These are phyloP conservation scores for Frankliniella fusca DNA, from an alignment of 2,888 invertebrate genomes.

Conservation along the genomic window DNA sequence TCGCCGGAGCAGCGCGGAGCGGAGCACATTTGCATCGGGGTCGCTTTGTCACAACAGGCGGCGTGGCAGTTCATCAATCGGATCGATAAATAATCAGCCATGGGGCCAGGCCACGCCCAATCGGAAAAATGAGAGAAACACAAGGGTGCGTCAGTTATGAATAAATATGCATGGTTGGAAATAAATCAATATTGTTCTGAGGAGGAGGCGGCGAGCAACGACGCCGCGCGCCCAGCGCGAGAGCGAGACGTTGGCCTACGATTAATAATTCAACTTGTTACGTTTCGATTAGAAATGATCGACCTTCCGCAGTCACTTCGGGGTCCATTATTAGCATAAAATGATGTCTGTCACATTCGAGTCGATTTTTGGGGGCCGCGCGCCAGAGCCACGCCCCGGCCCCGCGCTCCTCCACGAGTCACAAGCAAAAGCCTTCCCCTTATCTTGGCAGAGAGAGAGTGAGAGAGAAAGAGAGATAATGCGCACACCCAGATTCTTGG, in stretches of 20 bases:
- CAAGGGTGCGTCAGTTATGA: background rate
- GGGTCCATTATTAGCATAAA: background rate
- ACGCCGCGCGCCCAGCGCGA: background rate
- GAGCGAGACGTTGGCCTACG: background rate
- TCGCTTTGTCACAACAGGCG: background rate
- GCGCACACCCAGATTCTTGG: conserved; percentile 20
- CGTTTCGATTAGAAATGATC: background rate
- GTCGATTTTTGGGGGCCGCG: background rate
- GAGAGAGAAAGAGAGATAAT: background rate
- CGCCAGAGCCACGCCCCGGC: background rate
- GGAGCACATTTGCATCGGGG: background rate
- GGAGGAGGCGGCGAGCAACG: background rate
- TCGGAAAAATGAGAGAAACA: conserved; percentile 1
- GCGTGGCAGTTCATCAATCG: background rate
- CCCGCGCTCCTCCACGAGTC: background rate
- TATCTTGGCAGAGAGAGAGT: background rate
- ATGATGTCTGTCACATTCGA: background rate
- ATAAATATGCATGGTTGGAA: background rate
- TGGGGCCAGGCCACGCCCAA: background rate
- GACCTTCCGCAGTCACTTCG: conserved; percentile 13
- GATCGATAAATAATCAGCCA: background rate
- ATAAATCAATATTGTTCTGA: conserved; percentile 14
- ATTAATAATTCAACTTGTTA: conserved; percentile 21
- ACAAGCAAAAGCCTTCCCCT: background rate
- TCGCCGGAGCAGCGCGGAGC: background rate